Conservation (phyloP, 2,797 vertebrate species). For the Acrossocheilus wenchowensis region DNA sequence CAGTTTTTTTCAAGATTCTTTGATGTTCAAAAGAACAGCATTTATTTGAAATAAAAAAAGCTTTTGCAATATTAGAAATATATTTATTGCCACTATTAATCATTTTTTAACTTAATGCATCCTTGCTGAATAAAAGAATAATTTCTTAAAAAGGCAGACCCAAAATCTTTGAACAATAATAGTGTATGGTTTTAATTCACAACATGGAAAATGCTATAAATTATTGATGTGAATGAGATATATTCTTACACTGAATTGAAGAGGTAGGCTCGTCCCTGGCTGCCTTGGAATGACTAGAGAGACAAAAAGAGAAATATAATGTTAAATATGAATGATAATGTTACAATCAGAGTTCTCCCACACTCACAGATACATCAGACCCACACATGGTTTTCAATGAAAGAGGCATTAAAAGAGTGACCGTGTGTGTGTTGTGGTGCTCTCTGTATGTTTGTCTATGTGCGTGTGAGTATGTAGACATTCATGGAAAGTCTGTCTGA, state of each 20-base stretch:
- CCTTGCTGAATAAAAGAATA: neutral
- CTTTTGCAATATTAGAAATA: neutral
- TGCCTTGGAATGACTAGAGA: conserved; percentile 95
- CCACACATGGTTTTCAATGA: neutral
- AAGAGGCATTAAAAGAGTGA: neutral
- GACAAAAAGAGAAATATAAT: conserved; percentile 56
- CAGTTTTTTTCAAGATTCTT: neutral
- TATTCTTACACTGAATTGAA: conserved; percentile 97
- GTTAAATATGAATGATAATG: conserved; percentile 23
- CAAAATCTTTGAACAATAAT: conserved; percentile 6
- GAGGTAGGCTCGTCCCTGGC: conserved; percentile 97
- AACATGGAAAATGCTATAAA: conserved; percentile 9
- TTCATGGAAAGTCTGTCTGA: conserved; percentile 43
- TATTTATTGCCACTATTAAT: neutral
- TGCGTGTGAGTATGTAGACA: neutral
- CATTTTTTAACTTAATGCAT: neutral
- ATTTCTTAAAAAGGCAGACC: neutral
- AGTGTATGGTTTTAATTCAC: neutral
- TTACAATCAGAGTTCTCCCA: neutral
- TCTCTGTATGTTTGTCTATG: conserved; percentile 23
- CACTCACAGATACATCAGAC: neutral
- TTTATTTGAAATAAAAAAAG: neutral
- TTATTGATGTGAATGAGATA: conserved; percentile 23
- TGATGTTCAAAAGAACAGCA: neutral
- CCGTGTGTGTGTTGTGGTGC: neutral